These are phyloP conservation scores for Aegypius monachus DNA, from an alignment of 2,113 vertebrate genomes.

Conservation along the genomic window DNA sequence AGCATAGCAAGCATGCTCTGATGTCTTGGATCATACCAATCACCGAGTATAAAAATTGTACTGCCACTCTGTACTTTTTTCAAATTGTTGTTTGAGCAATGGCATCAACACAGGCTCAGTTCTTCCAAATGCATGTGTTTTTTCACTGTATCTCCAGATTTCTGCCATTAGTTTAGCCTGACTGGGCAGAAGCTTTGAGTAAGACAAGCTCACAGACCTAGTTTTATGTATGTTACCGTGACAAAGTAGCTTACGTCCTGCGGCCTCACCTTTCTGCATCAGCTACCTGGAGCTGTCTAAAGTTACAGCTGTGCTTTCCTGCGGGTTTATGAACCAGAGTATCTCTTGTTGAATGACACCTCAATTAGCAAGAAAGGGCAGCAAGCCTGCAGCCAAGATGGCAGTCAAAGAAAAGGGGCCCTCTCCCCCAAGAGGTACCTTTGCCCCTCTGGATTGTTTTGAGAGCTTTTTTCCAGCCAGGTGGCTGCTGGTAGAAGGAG, in stretches of 20 bases:
- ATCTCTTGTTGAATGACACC: constrained; percentile 6
- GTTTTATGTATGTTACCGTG: background rate
- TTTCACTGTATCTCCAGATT: too few species aligned
- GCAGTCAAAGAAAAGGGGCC: background rate
- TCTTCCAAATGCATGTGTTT: background rate
- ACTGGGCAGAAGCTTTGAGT: background rate
- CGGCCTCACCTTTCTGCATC: background rate
- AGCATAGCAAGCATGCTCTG: accelerated
- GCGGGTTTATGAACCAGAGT: background rate
- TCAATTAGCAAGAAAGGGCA: constrained; percentile 4
- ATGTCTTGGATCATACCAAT: too few species aligned
- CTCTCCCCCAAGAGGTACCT: background rate
- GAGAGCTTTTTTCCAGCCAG: background rate
- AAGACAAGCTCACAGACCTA: background rate
- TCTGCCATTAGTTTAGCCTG: background rate
- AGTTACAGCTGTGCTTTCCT: background rate
- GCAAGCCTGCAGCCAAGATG: background rate
- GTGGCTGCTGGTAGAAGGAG: background rate
- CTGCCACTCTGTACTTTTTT: accelerated
- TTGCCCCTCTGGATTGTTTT: background rate
- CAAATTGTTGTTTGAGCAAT: background rate
- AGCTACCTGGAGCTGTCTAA: background rate
- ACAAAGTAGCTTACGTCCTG: background rate
- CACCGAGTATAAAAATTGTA: background rate
- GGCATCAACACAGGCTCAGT: background rate